These are phyloP conservation scores for Echinarachnius parma DNA, from an alignment of 53 echinoderm and acorn worm species.

Conservation along the genomic window DNA sequence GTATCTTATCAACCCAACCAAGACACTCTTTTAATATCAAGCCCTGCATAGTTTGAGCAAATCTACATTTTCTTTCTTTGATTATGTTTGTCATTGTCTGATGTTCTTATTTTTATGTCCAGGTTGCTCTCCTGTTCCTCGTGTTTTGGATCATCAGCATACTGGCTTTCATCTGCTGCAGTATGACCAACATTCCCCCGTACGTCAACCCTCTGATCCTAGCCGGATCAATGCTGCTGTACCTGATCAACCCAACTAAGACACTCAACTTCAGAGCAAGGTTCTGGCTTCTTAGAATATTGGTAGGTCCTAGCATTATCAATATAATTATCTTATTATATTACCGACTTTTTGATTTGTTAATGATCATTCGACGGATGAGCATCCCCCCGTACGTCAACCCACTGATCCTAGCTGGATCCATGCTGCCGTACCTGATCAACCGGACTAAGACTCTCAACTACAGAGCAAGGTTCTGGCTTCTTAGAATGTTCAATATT, in stretches of 20 bases:
- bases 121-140: conserved; percentile 90
- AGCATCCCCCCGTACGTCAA: conserved; percentile 72
- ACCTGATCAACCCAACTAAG: conserved; percentile 84
- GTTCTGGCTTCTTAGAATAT: conserved; percentile 88
- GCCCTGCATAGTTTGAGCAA: too few relatives aligned
- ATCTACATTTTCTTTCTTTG: not conserved
- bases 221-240: conserved; percentile 75
- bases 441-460: conserved; percentile 89
- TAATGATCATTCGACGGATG: too few relatives aligned
- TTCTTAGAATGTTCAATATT: conserved; percentile 88
- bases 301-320: conserved; percentile 71
- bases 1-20: not conserved
- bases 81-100: not conserved
- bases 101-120: conserved; percentile 1
- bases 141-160: conserved; percentile 91
- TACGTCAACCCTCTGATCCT: conserved; percentile 82
- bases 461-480: conserved; percentile 86
- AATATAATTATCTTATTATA: too few relatives aligned
- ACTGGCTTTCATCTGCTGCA: conserved; percentile 64
- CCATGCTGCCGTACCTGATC: conserved; percentile 76
- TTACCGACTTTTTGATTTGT: too few relatives aligned
- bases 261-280: conserved; percentile 82
- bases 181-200: conserved; percentile 48
- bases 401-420: conserved; percentile 78
- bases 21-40: too few relatives aligned